Evolutionary conservation across 2,888 invertebrate species (phyloP), one percentile per base, ranked within the genome.

Genomic region (Cheilosia scutellata): DNA sequence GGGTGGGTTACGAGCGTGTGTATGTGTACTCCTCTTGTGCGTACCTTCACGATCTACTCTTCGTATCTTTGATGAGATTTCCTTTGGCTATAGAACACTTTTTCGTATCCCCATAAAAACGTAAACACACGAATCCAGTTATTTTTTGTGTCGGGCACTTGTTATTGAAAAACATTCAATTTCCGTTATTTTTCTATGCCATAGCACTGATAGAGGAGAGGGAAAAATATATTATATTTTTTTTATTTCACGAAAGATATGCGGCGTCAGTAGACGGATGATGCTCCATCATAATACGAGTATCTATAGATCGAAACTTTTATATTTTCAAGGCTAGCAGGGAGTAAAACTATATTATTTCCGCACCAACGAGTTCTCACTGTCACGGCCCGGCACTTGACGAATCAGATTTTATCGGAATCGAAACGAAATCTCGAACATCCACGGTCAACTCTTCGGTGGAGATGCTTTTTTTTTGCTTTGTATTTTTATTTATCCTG

Each of bases 101-200:
- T 55, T 47, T 40, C 7, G 60, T n/a, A 53, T 51, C 53, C 37
- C 27, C n/a, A 44, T 51, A 25, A 16, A 13, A 71, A 70, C 60
- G 53, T 58, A 70, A 55, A 66, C 55, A 83, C 63, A 57, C 57
- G 63, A 53, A 42, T 72, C 42, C 62, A 55, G 55, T 60, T 55
- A 37, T 47, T 55, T 65, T 33, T 44, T 29, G 11, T 9, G 37
- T 11, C 31, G 16, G 53, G 53, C 60, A 77, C 51, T 77, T 77
- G 77, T 57, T 58, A 65, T 27, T 31, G 47, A 20, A 49, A 55
- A 55, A 62, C 40, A 77, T 70, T 77, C 55, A 70, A 77, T 70
- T 77, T 77, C 62, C 68, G 40, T 42, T 20, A 20, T 49, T 51
- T 51, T 40, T 27, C 25, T 29, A 44, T 1, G 6, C 42, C 49